Conservation (phyloP, 2,113 vertebrate genomes). For the Theristicus caerulescens region DNA sequence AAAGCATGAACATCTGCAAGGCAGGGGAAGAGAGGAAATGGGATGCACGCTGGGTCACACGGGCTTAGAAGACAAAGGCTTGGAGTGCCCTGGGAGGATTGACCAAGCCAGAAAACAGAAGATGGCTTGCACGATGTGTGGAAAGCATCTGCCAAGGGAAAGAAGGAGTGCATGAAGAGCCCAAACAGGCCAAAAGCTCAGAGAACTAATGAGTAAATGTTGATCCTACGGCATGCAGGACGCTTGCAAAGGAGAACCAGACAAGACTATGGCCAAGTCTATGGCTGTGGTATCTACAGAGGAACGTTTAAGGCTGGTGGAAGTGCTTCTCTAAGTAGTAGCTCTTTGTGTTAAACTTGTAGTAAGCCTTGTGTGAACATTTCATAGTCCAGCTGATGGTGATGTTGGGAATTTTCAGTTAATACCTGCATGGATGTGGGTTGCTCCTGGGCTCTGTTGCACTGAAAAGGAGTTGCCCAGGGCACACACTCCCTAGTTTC, state of each 20-base stretch:
- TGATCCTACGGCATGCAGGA: background rate
- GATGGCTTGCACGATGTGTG: background rate
- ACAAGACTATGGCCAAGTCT: background rate
- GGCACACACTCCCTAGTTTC: background rate
- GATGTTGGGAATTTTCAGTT: background rate
- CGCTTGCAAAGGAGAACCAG: background rate
- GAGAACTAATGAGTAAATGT: background rate
- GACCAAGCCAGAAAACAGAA: background rate
- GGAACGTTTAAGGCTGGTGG: background rate
- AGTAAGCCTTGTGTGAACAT: background rate
- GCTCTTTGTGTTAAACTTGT: background rate
- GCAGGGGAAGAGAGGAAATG: background rate
- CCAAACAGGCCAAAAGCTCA: background rate
- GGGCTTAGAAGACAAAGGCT: background rate
- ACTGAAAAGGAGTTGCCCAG: background rate
- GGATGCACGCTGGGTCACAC: background rate
- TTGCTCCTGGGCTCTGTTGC: background rate
- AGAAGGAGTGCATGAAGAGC: background rate
- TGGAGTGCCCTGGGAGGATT: background rate
- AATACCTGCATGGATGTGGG: background rate
- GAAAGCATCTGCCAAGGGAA: background rate
- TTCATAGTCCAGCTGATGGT: background rate
- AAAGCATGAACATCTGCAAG: background rate
- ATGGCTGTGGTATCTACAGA: background rate
- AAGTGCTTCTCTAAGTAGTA: background rate